Evolutionary conservation across 2,888 invertebrate species (phyloP).

Genomic region (Drosophila putrida): DNA sequence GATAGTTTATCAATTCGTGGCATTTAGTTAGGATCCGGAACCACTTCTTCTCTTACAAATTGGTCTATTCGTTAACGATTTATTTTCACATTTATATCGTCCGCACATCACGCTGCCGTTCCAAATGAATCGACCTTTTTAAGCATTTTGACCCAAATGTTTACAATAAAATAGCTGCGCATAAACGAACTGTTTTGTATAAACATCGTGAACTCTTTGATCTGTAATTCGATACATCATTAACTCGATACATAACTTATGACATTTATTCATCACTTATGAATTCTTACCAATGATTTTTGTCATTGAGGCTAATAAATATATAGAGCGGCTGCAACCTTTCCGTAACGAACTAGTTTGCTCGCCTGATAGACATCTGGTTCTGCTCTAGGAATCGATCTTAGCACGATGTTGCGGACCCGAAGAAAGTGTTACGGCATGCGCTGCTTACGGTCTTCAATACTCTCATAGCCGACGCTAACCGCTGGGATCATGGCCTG

Average conservation of each 20-base stretch:
- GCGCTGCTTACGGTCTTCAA: conserved; percentile 86
- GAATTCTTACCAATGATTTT: conserved; percentile 52
- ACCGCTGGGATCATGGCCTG: conserved; percentile 88
- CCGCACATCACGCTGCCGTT: conserved; percentile 16
- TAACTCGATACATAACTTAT: background rate
- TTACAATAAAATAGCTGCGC: no score
- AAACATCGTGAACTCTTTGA: conserved; percentile 38
- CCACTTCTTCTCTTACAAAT: conserved; percentile 25
- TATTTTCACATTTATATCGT: conserved; percentile 66
- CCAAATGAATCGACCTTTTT: conserved; percentile 20
- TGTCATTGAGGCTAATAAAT: conserved; percentile 86
- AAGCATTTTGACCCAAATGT: conserved; percentile 29
- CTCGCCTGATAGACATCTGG: conserved; percentile 80
- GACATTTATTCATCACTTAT: background rate
- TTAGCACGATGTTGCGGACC: conserved; percentile 43
- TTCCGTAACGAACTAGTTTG: conserved; percentile 77
- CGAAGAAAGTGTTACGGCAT: conserved; percentile 85
- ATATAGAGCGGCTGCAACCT: conserved; percentile 83
- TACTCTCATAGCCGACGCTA: conserved; percentile 86
- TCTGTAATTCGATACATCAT: conserved; percentile 49
- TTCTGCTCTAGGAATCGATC: conserved; percentile 76
- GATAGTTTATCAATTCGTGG: conserved; percentile 79
- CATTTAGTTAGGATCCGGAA: conserved; percentile 81
- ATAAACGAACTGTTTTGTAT: no score
- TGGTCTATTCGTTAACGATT: no score